These are phyloP conservation scores for Melieria omissa DNA, from an alignment of 2,888 invertebrate species.

Conservation along the genomic window DNA sequence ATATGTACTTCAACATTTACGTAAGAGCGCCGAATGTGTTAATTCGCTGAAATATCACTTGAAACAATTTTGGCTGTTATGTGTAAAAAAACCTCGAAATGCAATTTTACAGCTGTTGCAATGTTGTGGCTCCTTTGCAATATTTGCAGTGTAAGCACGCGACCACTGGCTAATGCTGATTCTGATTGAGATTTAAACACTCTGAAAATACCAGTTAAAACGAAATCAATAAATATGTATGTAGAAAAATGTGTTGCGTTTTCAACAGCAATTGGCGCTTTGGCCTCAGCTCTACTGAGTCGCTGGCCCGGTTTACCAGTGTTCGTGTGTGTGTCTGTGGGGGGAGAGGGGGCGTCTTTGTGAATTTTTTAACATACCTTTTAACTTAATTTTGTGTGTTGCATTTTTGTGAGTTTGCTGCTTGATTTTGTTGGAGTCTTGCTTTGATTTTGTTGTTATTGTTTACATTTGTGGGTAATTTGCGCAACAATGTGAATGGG, in stretches of 20 bases:
- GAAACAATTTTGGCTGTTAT: no score
- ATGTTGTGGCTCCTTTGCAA: no score
- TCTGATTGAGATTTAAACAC: slow-evolving; percentile 39
- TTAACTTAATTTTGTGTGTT: slow-evolving; percentile 16
- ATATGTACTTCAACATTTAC: no score
- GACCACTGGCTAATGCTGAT: slow-evolving; percentile 27
- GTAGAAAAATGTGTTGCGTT: background rate
- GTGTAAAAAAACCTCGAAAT: no score
- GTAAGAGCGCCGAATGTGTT: no score
- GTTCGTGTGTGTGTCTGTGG: no score
- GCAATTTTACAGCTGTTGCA: no score
- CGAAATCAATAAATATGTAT: background rate
- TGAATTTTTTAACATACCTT: background rate
- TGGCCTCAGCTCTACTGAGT: background rate
- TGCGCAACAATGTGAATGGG: slow-evolving; percentile 18
- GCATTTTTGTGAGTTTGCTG: slow-evolving; percentile 17
- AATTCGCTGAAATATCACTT: no score
- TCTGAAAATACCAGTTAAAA: slow-evolving; percentile 1
- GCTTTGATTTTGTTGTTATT: slow-evolving; percentile 14
- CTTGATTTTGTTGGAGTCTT: slow-evolving; percentile 20
- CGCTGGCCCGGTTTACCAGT: no score
- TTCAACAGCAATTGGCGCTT: background rate
- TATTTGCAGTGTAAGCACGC: slow-evolving; percentile 36
- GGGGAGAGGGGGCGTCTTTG: background rate
- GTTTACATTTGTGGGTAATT: slow-evolving; percentile 31